These are phyloP conservation scores for Procavia capensis DNA, from an alignment of 2,113 vertebrate genomes.

Conservation along the genomic window DNA sequence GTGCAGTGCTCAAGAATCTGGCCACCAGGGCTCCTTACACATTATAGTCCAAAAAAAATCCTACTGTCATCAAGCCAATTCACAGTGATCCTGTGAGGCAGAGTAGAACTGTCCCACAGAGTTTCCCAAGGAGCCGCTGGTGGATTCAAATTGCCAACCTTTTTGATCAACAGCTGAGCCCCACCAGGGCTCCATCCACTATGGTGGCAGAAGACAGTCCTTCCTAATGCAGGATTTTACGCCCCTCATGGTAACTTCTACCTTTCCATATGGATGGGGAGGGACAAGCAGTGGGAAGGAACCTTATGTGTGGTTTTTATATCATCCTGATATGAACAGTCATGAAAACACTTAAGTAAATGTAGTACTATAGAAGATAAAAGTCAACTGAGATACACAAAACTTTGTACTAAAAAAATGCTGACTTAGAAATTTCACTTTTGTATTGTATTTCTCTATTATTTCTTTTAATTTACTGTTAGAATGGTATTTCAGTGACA, in stretches of 20 bases:
- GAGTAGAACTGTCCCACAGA: neutral
- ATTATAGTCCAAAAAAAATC: too few relatives aligned
- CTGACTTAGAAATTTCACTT: slow-evolving; percentile 26
- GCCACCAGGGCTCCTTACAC: too few relatives aligned
- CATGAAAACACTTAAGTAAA: neutral
- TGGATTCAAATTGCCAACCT: neutral
- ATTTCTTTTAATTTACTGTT: slow-evolving; percentile 10
- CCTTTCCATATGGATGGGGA: neutral
- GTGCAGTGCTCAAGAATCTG: too few relatives aligned
- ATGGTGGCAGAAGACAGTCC: neutral
- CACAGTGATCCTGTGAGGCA: neutral
- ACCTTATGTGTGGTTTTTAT: neutral
- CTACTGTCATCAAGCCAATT: neutral
- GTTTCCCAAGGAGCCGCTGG: neutral
- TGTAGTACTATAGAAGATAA: neutral
- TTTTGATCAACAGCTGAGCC: neutral
- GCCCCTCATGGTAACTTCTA: neutral
- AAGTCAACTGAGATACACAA: neutral
- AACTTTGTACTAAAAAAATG: slow-evolving; percentile 8
- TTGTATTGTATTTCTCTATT: slow-evolving; percentile 11
- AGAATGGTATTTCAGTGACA: slow-evolving; percentile 32
- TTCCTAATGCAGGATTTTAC: neutral
- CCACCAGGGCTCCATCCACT: neutral
- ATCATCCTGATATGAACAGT: neutral
- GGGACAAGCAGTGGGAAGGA: neutral